These are phyloP conservation scores for Pteruthius melanotis DNA, from an alignment of 2,113 vertebrate genomes.

Conservation along the genomic window DNA sequence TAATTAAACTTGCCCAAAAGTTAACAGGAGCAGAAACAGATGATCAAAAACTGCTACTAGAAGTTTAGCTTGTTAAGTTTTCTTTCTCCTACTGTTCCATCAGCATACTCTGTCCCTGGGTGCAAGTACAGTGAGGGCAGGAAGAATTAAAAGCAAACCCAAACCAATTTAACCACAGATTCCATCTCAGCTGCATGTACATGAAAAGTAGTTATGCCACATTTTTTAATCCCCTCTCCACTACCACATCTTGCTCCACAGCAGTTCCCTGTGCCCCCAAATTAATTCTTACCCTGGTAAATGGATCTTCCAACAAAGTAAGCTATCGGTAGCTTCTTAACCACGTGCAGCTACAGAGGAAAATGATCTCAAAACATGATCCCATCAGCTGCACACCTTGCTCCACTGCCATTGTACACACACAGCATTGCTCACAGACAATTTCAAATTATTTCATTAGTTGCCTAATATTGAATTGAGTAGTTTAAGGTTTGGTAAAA, in stretches of 20 bases:
- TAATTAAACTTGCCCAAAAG: not conserved
- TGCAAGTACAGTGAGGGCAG: not conserved
- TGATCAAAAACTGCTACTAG: not conserved
- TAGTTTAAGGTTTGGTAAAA: not conserved
- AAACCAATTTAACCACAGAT: not conserved
- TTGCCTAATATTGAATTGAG: not conserved
- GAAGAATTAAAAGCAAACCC: not conserved
- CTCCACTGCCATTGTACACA: not conserved
- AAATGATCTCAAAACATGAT: not conserved
- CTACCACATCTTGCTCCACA: not conserved
- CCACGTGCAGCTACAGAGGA: rapidly evolving
- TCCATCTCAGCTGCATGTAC: not conserved
- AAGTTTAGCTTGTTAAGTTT: not conserved
- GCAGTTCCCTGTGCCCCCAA: not conserved
- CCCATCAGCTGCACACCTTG: not conserved
- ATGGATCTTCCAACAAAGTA: not conserved
- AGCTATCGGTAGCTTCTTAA: not conserved
- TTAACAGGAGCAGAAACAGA: not conserved
- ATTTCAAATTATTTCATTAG: not conserved
- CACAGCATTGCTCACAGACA: not conserved
- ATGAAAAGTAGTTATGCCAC: not conserved
- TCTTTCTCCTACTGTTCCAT: not conserved
- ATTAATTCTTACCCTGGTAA: not conserved
- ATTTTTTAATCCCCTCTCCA: not conserved
- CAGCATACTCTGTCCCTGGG: not conserved